Evolutionary conservation across 92 coral and sea anemone species (phyloP), one percentile per base, ranked within the genome.

Genomic region (Hydrozoanthus gracilis): DNA sequence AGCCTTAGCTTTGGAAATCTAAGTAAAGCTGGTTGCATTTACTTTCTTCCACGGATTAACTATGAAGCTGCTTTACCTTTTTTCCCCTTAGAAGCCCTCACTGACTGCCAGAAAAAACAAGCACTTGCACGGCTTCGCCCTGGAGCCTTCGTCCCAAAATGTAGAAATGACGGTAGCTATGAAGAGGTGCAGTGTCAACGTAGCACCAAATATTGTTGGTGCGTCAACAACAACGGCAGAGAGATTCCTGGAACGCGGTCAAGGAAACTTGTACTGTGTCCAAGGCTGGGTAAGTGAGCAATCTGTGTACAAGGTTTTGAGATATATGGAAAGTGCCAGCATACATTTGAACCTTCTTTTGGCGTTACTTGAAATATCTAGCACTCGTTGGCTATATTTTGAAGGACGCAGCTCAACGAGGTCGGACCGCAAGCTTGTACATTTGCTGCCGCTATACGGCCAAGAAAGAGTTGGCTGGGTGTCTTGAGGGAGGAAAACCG

Each of bases 151-250:
- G 48, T 80, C 47, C 85, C 85, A 20, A 80, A 67, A 18, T 80
- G 85, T 16, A 80, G 73, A 17, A 48, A 66, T 3, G 85, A 80
- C 54, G 85, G 85, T 64, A 80, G 85, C 47, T 80, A 64, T 47
- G 85, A 80, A 49, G 85, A 80, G 45, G 85, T 80, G 5, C 85
- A 80, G 85, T 80, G 85, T 45, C 74, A 80, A 64, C 64, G 60
- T n/a, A n/a, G 58, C 5, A 65, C 74, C 45, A n/a, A 11, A 12
- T 49, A 80, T 12, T 80, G 85, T 39, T 80, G 85, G 85, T 80
- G 85, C 46, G 85, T 80, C 20, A 74, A 80, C 51, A 52, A 49
- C 18, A 62, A 80, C 14, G 85, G 85, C 72, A 62, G 35, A 47
- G 85, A 80, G 50, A 50, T 80, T 8, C 58, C 3, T 8, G 72